Conservation (phyloP, 2,113 vertebrate species). For the Vulpes lagopus region DNA sequence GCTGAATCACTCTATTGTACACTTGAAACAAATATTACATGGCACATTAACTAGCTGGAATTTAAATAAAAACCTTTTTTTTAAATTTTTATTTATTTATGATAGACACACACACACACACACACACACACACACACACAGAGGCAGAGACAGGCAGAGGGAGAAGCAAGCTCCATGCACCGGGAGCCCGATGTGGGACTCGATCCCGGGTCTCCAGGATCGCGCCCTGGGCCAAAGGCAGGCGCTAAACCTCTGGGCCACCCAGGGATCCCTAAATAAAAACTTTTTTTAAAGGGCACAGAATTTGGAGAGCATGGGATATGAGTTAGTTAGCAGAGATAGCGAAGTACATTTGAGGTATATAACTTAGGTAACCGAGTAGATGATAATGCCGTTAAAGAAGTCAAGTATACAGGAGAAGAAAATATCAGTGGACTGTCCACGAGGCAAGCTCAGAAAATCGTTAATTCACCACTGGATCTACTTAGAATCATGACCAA, state of each 20-base stretch:
- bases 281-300: background rate
- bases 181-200: too few species aligned
- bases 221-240: too few species aligned
- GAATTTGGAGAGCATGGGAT: background rate
- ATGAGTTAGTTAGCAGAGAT: background rate
- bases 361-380: background rate
- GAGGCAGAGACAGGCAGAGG: too few species aligned
- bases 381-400: background rate
- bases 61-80: background rate
- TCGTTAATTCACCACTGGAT: background rate
- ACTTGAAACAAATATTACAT: background rate
- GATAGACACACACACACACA: too few species aligned
- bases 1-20: background rate
- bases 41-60: background rate
- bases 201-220: too few species aligned
- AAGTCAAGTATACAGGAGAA: background rate
- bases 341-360: background rate
- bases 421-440: background rate
- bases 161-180: too few species aligned
- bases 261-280: background rate
- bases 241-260: too few species aligned
- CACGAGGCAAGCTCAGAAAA: background rate
- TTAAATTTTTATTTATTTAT: background rate
- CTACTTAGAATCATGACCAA: background rate
- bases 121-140: too few species aligned